phyloP scores from a whole-genome alignment of 2,113 vertebrate genomes.

The Ramphastos sulfuratus region DNA sequence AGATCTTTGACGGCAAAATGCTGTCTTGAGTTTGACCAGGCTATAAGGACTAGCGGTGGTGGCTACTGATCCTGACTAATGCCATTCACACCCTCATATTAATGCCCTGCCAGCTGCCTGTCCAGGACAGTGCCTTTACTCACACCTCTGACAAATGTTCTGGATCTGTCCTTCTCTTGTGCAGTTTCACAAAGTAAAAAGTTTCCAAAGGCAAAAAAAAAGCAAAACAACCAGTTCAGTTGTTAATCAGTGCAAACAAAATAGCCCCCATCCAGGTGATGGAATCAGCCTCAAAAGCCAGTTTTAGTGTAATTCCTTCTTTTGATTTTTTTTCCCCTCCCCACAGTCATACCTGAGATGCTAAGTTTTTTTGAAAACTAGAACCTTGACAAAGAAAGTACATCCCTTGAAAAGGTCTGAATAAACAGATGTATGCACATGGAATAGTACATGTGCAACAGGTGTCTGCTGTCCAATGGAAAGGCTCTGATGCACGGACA shows the following conservation, averaged over 20 bases:
- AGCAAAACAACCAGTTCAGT: not conserved
- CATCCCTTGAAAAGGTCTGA: not conserved
- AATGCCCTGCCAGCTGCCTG: not conserved
- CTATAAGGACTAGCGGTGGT: not conserved
- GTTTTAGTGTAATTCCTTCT: not conserved
- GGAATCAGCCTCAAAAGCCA: not conserved
- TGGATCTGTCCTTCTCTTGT: not conserved
- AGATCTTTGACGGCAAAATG: not conserved
- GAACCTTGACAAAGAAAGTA: not conserved
- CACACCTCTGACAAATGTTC: not conserved
- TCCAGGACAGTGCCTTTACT: not conserved
- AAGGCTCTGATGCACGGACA: not conserved
- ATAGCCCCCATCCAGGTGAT: not conserved
- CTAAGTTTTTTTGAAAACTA: not conserved
- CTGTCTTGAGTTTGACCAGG: accelerated
- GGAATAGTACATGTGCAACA: not conserved
- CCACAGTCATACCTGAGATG: not conserved
- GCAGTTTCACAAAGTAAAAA: not conserved
- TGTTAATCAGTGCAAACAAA: not conserved
- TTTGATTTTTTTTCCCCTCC: not conserved
- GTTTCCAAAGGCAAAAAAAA: not conserved
- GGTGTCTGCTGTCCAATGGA: not conserved
- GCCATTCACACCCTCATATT: not conserved
- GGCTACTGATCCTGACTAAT: not conserved
- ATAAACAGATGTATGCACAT: not conserved